phyloP scores from a whole-genome alignment of 2,888 invertebrate genomes.

The Syrphus vitripennis region DNA sequence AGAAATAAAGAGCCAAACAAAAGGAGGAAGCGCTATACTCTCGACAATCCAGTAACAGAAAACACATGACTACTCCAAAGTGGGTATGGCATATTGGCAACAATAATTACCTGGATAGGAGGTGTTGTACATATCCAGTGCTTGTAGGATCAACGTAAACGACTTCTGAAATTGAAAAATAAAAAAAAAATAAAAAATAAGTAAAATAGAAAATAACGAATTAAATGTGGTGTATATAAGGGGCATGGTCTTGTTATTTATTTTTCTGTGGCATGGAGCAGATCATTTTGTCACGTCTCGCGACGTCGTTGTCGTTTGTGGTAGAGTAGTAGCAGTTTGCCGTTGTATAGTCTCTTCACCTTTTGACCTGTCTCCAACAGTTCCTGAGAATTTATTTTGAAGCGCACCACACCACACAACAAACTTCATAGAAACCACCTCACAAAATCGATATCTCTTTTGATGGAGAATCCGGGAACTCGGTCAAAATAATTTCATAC shows the following conservation, averaged over 20 bases:
- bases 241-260: constrained; percentile 39
- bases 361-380: constrained; percentile 60
- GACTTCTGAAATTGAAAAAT: constrained; percentile 88
- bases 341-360: constrained; percentile 32
- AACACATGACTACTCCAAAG: constrained; percentile 60
- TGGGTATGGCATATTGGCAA: constrained; percentile 70
- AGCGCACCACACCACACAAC: background rate
- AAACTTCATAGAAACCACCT: background rate
- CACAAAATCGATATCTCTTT: constrained; percentile 11
- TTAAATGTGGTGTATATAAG: constrained; percentile 51
- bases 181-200: constrained; percentile 29
- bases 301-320: background rate
- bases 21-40: constrained; percentile 27
- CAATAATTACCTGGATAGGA: constrained; percentile 86
- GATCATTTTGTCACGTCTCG: constrained; percentile 69
- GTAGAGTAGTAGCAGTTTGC: background rate
- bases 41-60: constrained; percentile 36
- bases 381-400: constrained; percentile 68
- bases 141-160: constrained; percentile 95
- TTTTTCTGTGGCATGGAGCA: constrained; percentile 58
- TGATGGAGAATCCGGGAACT: constrained; percentile 22
- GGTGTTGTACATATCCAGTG: constrained; percentile 91
- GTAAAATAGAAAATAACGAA: constrained; percentile 50
- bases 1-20: constrained; percentile 76
- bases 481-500: constrained; percentile 41